Base-by-base conservation (phyloP, 2,113 vertebrate species). In the Callocephalon fimbriatum region DNA sequence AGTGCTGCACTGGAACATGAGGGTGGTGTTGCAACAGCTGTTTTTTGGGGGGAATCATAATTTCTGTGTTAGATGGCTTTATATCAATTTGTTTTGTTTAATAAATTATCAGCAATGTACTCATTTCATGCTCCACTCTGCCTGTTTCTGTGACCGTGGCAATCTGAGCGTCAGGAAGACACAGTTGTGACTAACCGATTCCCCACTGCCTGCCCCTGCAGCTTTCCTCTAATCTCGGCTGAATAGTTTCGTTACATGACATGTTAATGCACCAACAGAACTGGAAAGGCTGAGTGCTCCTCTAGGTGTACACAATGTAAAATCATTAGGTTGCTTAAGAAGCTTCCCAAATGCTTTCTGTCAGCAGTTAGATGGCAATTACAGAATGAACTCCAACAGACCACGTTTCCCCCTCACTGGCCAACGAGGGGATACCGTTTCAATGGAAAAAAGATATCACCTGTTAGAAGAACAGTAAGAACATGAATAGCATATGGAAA, bases 311-410 rank as follows among this genome's bases (percentile, higher is more conserved):
- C 90, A 79, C 53, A 82, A 81, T 84, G 40, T 76, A 88, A 91
- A 93, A 85, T 53, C 92, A 87, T 86, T 38, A 86, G 88, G 32
- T 65, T 77, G 73, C 45, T 80, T 87, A 74, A 83, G 93, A 88
- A 96, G 66, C 54, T 90, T 92, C 80, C 75, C 78, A 87, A 81
- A 82, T 56, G 32, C 89, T 79, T 90, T 87, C 93, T 94, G 75
- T 93, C 90, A 95, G 91, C 88, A 93, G 88, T 83, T 80, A 87
- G 79, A 95, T 84, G n/a, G 84, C 88, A 92, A 94, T 92, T 93
- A 93, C 35, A 93, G 93, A 93, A 92, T 94, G 87, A 87, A 67
- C 80, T 95, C 93, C 86, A 90, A 67, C 38, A 45, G 61, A 66
- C 65, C 66, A 47, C 5, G 5, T 80, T 65, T 92, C 29, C 58